Conservation (phyloP, 1,140 invertebrate genomes). For the Drosophila auraria region DNA sequence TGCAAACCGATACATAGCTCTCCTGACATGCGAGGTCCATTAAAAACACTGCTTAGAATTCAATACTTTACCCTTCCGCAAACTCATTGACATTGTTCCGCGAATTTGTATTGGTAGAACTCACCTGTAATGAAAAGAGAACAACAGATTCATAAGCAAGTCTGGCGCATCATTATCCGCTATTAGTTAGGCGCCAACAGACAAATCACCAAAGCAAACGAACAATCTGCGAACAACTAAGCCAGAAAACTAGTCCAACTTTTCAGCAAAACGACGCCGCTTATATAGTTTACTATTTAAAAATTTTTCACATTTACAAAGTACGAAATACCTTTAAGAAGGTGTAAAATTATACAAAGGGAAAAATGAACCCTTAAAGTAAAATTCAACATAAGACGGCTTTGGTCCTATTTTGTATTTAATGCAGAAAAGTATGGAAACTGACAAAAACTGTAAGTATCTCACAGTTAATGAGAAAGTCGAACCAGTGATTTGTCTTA, state of each 20-base stretch:
- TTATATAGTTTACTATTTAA: too few species aligned
- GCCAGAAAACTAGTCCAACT: conserved; percentile 32
- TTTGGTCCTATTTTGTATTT: too few species aligned
- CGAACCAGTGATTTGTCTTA: too few species aligned
- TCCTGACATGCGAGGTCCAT: conserved; percentile 3
- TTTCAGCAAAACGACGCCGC: conserved; percentile 11
- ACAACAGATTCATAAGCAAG: conserved; percentile 36
- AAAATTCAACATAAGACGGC: too few species aligned
- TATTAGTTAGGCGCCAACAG: conserved; percentile 14
- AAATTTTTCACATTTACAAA: too few species aligned
- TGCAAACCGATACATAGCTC: conserved; percentile 11
- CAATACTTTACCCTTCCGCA: conserved; percentile 28
- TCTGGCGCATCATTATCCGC: conserved; percentile 32
- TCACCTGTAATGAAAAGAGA: conserved; percentile 56
- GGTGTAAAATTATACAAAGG: too few species aligned
- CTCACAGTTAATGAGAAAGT: too few species aligned
- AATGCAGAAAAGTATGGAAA: too few species aligned
- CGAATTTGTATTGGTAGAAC: conserved; percentile 23
- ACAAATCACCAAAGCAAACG: conserved; percentile 23
- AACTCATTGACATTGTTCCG: neutral
- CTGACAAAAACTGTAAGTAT: too few species aligned
- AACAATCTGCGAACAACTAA: conserved; percentile 6
- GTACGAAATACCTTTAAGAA: too few species aligned
- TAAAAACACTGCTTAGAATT: neutral
- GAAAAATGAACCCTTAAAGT: too few species aligned